Evolutionary conservation across 1,140 invertebrate species (phyloP).

Genomic region (Galendromus occidentalis): DNA sequence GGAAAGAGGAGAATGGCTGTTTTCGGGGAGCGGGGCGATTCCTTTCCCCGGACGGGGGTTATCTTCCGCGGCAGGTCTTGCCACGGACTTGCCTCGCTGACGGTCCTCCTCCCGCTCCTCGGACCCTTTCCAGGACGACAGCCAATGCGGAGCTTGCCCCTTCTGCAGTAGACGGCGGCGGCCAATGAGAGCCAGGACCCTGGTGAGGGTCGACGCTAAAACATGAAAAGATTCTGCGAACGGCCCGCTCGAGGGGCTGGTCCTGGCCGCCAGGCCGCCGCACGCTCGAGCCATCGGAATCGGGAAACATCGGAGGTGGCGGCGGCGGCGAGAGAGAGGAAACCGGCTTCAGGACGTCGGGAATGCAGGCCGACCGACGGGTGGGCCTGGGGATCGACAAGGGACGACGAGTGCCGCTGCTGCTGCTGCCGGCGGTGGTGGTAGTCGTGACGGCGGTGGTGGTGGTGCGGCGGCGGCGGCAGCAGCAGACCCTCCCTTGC

Average conservation of each 20-base stretch:
- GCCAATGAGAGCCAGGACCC: neutral
- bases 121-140: neutral
- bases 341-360: too few relatives aligned
- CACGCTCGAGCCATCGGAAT: neutral
- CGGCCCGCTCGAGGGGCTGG: neutral
- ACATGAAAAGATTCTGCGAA: slow-evolving; percentile 9
- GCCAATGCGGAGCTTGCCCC: slow-evolving; percentile 3
- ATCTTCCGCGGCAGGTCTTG: neutral
- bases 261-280: neutral
- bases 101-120: neutral
- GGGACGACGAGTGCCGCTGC: too few relatives aligned
- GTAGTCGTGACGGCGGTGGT: too few relatives aligned
- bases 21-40: neutral
- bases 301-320: too few relatives aligned
- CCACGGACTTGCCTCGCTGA: neutral
- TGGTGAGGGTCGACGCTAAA: neutral
- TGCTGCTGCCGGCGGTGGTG: too few relatives aligned
- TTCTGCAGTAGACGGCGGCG: slow-evolving; percentile 1
- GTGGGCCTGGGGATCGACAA: too few relatives aligned
- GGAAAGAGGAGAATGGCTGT: neutral
- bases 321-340: too few relatives aligned
- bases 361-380: too few relatives aligned
- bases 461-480: too few relatives aligned
- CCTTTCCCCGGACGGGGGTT: neutral
- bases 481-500: too few relatives aligned